A percentile compares a stretch with the other conserved stretches of the same genome.
Conservation (phyloP, 1,140 invertebrate species). For the Lepeophtheirus salmonis region DNA sequence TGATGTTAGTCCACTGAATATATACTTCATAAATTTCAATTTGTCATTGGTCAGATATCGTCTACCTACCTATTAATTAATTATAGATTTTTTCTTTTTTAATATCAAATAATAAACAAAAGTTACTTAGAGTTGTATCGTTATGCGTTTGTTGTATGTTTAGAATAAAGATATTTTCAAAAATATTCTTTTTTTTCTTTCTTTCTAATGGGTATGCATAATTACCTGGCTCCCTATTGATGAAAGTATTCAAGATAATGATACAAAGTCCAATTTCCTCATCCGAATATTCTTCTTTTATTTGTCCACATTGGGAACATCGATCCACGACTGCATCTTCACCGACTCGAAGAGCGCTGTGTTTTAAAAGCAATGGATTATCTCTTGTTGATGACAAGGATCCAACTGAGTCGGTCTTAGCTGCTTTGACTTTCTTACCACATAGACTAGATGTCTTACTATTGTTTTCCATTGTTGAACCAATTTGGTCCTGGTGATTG, state of each 20-base stretch:
- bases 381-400: neutral
- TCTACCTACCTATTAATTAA: too few species aligned
- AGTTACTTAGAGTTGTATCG: too few species aligned
- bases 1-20: too few species aligned
- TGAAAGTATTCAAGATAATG: slow-evolving; percentile 78
- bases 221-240: slow-evolving; percentile 68
- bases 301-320: slow-evolving; percentile 56
- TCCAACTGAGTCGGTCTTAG: neutral
- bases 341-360: slow-evolving; percentile 43
- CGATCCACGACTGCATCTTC: slow-evolving; percentile 48
- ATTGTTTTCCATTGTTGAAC: neutral
- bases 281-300: slow-evolving; percentile 77
- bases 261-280: slow-evolving; percentile 89
- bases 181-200: neutral
- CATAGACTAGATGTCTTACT: slow-evolving; percentile 11
- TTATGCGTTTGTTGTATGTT: too few species aligned
- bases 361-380: slow-evolving; percentile 23
- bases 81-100: too few species aligned
- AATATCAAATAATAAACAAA: too few species aligned
- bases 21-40: too few species aligned
- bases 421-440: slow-evolving; percentile 1
- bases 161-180: neutral
- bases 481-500: neutral
- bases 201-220: neutral
- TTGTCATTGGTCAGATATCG: too few species aligned